Percentiles rank a stretch among this genome's conserved stretches.
These are phyloP conservation scores for Hirtodrosophila trivittata DNA, from an alignment of 2,888 invertebrate species.

Conservation along the genomic window DNA sequence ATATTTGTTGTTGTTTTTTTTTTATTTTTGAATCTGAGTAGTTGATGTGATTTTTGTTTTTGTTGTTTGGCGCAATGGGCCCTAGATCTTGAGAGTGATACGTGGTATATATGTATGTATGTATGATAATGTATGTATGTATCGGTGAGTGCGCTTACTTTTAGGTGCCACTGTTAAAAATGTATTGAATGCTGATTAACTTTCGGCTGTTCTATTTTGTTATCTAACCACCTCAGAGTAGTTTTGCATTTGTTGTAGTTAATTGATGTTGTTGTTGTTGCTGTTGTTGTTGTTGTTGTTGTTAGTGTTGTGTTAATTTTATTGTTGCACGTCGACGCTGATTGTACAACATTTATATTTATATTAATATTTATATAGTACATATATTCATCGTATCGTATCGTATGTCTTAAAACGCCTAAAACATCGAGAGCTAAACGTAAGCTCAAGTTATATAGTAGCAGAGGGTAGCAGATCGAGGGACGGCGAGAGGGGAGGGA, in stretches of 20 bases:
- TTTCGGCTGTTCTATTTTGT: slow-evolving; percentile 22
- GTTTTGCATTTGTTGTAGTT: slow-evolving; percentile 6
- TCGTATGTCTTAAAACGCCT: slow-evolving; percentile 71
- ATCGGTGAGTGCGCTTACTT: slow-evolving; percentile 69
- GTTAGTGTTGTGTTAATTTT: slow-evolving; percentile 30
- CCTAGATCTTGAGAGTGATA: slow-evolving; percentile 50
- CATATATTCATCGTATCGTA: slow-evolving; percentile 14
- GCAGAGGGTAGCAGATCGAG: not conserved
- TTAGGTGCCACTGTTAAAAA: slow-evolving; percentile 64
- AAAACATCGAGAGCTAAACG: slow-evolving; percentile 69
- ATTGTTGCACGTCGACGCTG: slow-evolving; percentile 80
- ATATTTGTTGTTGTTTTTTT: slow-evolving; percentile 50
- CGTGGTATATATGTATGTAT: slow-evolving; percentile 34
- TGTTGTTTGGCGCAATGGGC: slow-evolving; percentile 19
- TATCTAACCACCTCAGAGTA: slow-evolving; percentile 8
- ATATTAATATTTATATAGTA: slow-evolving; percentile 44
- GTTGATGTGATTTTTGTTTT: slow-evolving; percentile 54
- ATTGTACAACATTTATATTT: slow-evolving; percentile 76
- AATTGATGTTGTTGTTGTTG: slow-evolving; percentile 1
- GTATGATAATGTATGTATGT: slow-evolving; percentile 22
- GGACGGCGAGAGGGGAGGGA: slow-evolving; percentile 37
- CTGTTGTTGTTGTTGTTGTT: slow-evolving; percentile 3
- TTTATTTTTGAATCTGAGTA: slow-evolving; percentile 73
- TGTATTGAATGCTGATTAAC: slow-evolving; percentile 42
- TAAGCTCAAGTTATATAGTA: slow-evolving; percentile 47